Conservation (phyloP, 1,140 invertebrate genomes). For the Drosophila ohnishii region DNA sequence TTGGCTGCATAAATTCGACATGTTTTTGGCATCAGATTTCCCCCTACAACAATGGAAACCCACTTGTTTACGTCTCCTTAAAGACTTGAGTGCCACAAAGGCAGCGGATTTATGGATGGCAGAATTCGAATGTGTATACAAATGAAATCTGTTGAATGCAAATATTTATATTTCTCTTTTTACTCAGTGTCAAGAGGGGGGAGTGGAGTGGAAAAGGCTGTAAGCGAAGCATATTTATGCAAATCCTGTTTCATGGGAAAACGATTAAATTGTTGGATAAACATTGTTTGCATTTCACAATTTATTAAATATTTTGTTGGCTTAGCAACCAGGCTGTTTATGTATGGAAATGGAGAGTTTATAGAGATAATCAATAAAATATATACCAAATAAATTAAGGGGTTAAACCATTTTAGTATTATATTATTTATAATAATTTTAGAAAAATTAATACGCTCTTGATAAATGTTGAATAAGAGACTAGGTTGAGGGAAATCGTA, state of each 20-base stretch:
- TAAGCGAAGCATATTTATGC: conserved; percentile 18
- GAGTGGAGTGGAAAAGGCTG: not conserved
- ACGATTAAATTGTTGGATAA: conserved; percentile 14
- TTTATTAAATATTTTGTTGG: conserved; percentile 17
- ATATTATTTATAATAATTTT: not conserved
- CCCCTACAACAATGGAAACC: conserved; percentile 17
- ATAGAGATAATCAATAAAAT: not conserved
- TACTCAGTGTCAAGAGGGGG: too few species aligned
- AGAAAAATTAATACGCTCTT: not conserved
- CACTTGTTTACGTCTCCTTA: conserved; percentile 27
- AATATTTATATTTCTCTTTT: conserved; percentile 31
- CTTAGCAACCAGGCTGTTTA: conserved; percentile 5
- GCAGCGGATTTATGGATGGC: conserved; percentile 34
- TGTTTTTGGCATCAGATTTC: conserved; percentile 45
- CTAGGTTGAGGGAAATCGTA: not conserved
- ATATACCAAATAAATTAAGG: not conserved
- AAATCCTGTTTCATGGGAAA: conserved; percentile 16
- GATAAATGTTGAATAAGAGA: too few species aligned
- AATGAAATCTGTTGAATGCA: conserved; percentile 51
- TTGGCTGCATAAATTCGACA: conserved; percentile 33
- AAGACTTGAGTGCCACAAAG: conserved; percentile 32
- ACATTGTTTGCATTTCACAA: conserved; percentile 8
- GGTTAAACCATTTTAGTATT: not conserved
- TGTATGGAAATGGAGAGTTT: not conserved
- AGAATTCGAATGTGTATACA: conserved; percentile 28